Conservation (phyloP, 2,797 vertebrate genomes). For the Dermochelys coriacea region DNA sequence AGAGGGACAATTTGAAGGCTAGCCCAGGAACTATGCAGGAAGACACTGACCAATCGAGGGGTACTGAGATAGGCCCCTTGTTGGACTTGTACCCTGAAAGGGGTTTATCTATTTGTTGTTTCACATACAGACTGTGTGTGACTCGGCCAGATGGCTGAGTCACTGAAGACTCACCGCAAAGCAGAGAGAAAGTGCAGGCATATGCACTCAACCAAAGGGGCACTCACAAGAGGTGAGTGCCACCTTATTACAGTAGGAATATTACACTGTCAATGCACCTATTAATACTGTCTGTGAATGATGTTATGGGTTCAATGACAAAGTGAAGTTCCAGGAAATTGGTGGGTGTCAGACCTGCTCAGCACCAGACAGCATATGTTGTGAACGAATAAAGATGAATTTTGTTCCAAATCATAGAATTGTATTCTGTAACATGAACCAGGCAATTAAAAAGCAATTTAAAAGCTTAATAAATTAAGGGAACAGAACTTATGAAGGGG, state of each 20-base stretch:
- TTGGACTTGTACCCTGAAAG: no score
- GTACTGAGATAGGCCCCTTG: no score
- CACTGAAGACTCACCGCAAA: no score
- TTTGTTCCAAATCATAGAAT: neutral
- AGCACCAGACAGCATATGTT: neutral
- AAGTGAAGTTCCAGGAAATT: neutral
- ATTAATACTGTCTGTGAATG: neutral
- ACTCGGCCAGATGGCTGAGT: no score
- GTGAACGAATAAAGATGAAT: neutral
- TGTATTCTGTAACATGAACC: neutral
- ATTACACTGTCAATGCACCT: neutral
- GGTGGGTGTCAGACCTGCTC: neutral
- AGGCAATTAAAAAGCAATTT: neutral
- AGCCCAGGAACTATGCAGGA: no score
- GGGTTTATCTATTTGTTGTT: no score
- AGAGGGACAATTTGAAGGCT: no score
- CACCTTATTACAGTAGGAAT: neutral
- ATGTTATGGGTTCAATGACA: neutral
- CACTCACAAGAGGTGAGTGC: no score
- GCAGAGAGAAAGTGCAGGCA: no score
- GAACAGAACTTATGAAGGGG: neutral
- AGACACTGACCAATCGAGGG: no score
- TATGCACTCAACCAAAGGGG: no score
- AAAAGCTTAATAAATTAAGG: neutral
- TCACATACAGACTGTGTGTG: no score